Conservation (phyloP, 2,113 vertebrate genomes). For the Cavia porcellus region DNA sequence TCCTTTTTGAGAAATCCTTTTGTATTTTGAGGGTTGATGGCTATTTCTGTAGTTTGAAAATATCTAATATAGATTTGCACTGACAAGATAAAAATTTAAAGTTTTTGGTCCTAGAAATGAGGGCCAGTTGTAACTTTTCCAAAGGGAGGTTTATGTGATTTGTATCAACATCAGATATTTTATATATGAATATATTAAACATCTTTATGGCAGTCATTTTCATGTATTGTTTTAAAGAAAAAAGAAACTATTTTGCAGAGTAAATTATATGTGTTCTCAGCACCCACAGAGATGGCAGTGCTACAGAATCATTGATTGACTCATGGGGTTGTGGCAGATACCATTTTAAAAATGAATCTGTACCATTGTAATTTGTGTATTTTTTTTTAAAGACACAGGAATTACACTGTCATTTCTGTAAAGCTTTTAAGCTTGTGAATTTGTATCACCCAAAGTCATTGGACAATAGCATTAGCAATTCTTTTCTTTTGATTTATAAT, state of each 20-base stretch:
- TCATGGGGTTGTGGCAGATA: conserved; percentile 76
- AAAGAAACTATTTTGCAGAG: conserved; percentile 87
- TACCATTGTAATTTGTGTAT: conserved; percentile 68
- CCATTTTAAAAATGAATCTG: conserved; percentile 72
- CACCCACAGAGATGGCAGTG: conserved; percentile 64
- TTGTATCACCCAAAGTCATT: conserved; percentile 82
- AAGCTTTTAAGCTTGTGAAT: conserved; percentile 81
- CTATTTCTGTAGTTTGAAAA: conserved; percentile 87
- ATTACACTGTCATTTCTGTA: conserved; percentile 80
- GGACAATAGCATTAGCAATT: conserved; percentile 13
- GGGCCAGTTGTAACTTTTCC: conserved; percentile 87
- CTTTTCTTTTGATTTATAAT: conserved; percentile 62
- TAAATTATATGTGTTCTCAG: conserved; percentile 78
- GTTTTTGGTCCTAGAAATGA: conserved; percentile 85
- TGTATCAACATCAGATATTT: conserved; percentile 89
- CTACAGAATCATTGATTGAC: conserved; percentile 72
- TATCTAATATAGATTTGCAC: conserved; percentile 89
- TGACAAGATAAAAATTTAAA: conserved; percentile 86
- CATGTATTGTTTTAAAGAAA: conserved; percentile 85
- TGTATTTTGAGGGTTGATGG: conserved; percentile 83
- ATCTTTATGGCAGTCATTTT: conserved; percentile 87
- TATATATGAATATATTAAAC: conserved; percentile 87
- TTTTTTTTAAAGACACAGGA: conserved; percentile 73
- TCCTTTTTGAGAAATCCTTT: conserved; percentile 86
- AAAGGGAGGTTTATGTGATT: conserved; percentile 87